Evolutionary conservation across 2,797 vertebrate species (phyloP).

Genomic region (Thamnophis elegans): DNA sequence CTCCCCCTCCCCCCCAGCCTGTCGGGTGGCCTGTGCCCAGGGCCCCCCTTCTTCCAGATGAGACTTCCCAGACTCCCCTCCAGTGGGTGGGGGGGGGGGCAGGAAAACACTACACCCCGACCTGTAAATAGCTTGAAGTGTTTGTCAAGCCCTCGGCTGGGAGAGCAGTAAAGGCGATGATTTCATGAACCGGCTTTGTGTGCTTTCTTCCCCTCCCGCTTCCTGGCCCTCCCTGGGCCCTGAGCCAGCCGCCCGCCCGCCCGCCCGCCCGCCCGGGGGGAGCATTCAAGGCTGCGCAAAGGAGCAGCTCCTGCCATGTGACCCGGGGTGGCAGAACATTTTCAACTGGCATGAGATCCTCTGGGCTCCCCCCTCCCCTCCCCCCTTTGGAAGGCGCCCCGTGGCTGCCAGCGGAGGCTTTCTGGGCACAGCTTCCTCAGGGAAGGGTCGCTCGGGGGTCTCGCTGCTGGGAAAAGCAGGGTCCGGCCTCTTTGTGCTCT

Average conservation of each 20-base stretch:
- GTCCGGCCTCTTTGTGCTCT: not conserved
- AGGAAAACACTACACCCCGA: constrained; percentile 59
- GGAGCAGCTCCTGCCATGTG: no score
- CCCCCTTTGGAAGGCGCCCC: not conserved
- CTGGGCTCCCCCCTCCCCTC: not conserved
- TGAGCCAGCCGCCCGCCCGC: not conserved
- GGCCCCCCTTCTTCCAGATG: not conserved
- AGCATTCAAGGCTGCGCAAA: fast-evolving
- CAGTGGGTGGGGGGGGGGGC: constrained; percentile 12
- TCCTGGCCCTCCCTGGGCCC: not conserved
- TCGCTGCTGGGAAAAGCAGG: not conserved
- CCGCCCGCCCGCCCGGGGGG: no score
- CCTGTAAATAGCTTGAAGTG: constrained; percentile 42
- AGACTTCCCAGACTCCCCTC: constrained; percentile 21
- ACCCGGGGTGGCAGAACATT: not conserved
- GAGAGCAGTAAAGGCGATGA: constrained; percentile 61
- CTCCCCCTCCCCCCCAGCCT: not conserved
- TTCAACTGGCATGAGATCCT: not conserved
- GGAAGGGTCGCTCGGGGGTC: not conserved
- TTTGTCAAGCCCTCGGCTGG: constrained; percentile 50
- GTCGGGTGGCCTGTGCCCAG: not conserved
- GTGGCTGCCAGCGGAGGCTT: not conserved
- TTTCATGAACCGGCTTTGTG: constrained; percentile 43
- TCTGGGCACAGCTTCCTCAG: not conserved
- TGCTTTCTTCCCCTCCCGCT: constrained; percentile 37